Evolutionary conservation across 2,113 vertebrate species (phyloP).

Genomic region (Coregonus clupeaformis): DNA sequence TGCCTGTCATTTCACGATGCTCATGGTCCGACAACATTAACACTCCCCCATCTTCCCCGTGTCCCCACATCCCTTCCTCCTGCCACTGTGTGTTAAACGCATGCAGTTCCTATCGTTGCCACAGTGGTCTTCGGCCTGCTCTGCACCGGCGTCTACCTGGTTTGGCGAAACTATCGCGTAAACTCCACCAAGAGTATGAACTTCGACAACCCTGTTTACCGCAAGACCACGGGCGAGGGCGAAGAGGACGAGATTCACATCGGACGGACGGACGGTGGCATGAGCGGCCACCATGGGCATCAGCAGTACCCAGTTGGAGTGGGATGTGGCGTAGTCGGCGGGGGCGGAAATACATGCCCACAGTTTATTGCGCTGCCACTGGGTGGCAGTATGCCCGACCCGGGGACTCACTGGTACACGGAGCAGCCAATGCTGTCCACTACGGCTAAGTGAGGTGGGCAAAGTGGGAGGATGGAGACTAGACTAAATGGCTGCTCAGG

Average conservation of each 20-base stretch:
- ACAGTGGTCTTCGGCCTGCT: conserved; percentile 89
- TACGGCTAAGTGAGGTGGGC: conserved; percentile 60
- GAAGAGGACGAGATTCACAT: conserved; percentile 97
- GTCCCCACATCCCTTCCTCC: conserved; percentile 20
- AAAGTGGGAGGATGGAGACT: conserved; percentile 15
- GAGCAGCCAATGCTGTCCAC: conserved; percentile 73
- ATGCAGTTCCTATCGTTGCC: conserved; percentile 78
- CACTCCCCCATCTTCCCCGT: conserved; percentile 45
- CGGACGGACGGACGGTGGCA: conserved; percentile 75
- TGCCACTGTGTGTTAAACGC: conserved; percentile 76
- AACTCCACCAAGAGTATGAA: conserved; percentile 99
- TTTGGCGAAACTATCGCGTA: conserved; percentile 95
- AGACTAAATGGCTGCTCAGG: conserved; percentile 40
- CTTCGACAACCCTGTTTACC: conserved; percentile 97
- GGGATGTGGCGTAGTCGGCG: conserved; percentile 60
- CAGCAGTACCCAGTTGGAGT: conserved; percentile 77
- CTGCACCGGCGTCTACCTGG: conserved; percentile 87
- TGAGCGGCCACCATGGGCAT: conserved; percentile 75
- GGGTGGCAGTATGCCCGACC: conserved; percentile 70
- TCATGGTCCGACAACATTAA: conserved; percentile 63
- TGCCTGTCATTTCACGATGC: conserved; percentile 58
- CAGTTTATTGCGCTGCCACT: conserved; percentile 75
- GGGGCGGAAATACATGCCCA: conserved; percentile 62
- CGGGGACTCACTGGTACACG: conserved; percentile 77
- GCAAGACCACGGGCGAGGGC: conserved; percentile 92